A percentile compares a stretch with the other conserved stretches of the same genome.
phyloP scores from a whole-genome alignment of 2,113 vertebrate genomes.

The Lucifuga dentata region DNA sequence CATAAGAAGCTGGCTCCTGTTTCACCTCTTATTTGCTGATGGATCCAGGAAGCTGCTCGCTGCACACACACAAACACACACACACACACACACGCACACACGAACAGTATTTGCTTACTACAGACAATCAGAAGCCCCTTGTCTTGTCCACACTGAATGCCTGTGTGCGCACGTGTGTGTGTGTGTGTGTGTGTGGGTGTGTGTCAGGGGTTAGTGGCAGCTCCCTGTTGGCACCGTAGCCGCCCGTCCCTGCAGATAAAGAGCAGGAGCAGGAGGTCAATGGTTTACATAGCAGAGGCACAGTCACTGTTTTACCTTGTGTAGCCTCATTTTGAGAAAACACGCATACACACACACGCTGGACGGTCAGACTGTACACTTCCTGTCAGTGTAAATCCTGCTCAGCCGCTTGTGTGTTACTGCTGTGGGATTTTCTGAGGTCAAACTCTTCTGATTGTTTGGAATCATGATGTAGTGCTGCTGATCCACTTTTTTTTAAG shows the following conservation, averaged over 20 bases:
- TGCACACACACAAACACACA: conserved; percentile 2
- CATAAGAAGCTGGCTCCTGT: conserved; percentile 64
- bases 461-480: not conserved
- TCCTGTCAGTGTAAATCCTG: conserved; percentile 29
- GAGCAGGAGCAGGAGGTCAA: too few relatives aligned
- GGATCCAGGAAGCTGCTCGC: conserved; percentile 63
- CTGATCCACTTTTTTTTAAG: too few relatives aligned
- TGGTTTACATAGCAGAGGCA: too few relatives aligned
- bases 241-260: conserved; percentile 11
- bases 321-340: not conserved
- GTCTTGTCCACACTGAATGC: conserved; percentile 7
- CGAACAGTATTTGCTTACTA: conserved; percentile 45
- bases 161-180: conserved; percentile 11
- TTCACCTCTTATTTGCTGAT: conserved; percentile 65
- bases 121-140: conserved; percentile 45
- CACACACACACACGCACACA: conserved; percentile 18
- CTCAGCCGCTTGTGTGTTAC: conserved; percentile 33
- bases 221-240: not conserved
- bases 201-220: conserved; percentile 6
- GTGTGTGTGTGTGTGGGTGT: not conserved
- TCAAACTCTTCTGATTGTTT: conserved; percentile 4
- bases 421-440: conserved; percentile 3
- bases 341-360: too few relatives aligned
- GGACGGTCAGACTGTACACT: too few relatives aligned
- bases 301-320: not conserved